Percentiles rank a stretch among this genome's conserved stretches.
phyloP scores from a whole-genome alignment of 2,113 vertebrate genomes.

The Cyprinus carpio region DNA sequence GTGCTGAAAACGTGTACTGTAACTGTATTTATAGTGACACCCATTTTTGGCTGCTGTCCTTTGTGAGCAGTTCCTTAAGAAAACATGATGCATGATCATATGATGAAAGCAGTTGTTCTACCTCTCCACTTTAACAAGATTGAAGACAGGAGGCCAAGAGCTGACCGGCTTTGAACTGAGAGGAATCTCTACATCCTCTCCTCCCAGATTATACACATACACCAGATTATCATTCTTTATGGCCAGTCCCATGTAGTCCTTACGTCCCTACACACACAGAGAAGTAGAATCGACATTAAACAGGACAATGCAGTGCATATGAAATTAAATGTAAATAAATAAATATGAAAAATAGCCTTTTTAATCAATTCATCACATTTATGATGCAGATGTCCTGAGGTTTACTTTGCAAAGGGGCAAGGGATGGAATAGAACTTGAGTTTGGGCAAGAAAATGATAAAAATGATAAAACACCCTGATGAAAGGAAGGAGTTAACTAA shows the following conservation, averaged over 20 bases:
- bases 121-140: slow-evolving; percentile 94
- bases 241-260: slow-evolving; percentile 92
- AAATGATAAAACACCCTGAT: neutral
- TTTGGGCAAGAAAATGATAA: too few relatives aligned
- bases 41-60: neutral
- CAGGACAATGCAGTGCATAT: neutral
- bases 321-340: too few relatives aligned
- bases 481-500: neutral
- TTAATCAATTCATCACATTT: neutral
- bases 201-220: slow-evolving; percentile 90
- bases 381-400: neutral
- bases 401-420: neutral
- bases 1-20: neutral
- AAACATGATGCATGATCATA: neutral
- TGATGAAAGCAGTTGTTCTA: slow-evolving; percentile 59
- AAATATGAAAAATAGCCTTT: neutral
- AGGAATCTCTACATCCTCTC: slow-evolving; percentile 88
- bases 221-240: slow-evolving; percentile 96
- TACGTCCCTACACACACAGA: slow-evolving; percentile 75
- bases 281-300: neutral
- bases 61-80: neutral
- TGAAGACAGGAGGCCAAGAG: slow-evolving; percentile 94
- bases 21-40: neutral
- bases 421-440: neutral
- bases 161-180: slow-evolving; percentile 93